Base-by-base conservation (phyloP, 2,888 invertebrate species). In the Aphidoletes aphidimyza region DNA sequence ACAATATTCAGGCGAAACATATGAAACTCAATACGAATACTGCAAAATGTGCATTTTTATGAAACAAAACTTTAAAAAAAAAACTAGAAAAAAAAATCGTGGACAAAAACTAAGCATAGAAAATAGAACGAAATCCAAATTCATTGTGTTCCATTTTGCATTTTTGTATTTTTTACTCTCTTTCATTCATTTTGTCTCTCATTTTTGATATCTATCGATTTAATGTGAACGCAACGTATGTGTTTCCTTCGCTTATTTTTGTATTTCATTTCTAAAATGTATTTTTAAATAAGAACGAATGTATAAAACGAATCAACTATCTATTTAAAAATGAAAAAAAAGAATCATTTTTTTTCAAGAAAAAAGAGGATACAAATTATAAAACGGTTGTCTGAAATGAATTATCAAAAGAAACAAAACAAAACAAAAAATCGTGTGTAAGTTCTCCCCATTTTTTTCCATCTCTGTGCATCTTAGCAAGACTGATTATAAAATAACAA, bases 401-500 rank as follows among this genome's bases (percentile, higher is more conserved):
- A 30, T 30, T 69, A 69, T 69, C 34, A 54, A 54, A 54, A 39
- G 39, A 39, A 39, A 11, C 17, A 26, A 69, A 69, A 30, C 26
- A 69, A 30, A 30, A 69, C 0, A 30, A 30, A 69, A 30, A 69
- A 30, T 69, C 17, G 30, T 69, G 69, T 69, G 9, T 69, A 69
- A 69, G 69, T 47, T n/a, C 22, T 8, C 54, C 54, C 22, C 26
- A 1, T 30, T 14, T 69, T 69, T 69, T 69, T 69, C 69, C 69
- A 69, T n/a, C n/a, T 69, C 69, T 69, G 2, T n/a, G 30, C 69
- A 69, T 69, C 69, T n/a, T 69, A 69, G 69, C 69, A 69, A 69
- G 69, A 69, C 69, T 69, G 69, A 69, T 69, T 30, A 69, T 30
- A 69, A 30, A 11, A 30, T 69, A 30, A 69, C 30, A 69, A 30